Evolutionary conservation across 2,113 vertebrate genomes (phyloP).

Genomic region (Marcusenius ussheri): DNA sequence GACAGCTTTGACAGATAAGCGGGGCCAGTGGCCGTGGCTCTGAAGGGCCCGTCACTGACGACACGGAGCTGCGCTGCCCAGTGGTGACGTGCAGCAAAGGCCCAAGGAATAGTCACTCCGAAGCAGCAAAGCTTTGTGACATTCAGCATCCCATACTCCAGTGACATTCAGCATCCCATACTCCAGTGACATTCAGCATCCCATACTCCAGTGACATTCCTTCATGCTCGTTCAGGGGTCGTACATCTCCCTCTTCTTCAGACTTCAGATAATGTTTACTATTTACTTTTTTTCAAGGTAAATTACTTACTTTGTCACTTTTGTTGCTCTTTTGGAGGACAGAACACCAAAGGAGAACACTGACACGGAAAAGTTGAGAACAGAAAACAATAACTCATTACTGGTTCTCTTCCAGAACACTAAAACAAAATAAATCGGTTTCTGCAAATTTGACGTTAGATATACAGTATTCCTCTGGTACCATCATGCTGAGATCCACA

Average conservation of each 20-base stretch:
- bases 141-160: background rate
- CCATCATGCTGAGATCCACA: background rate
- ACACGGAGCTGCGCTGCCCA: background rate
- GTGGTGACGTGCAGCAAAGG: background rate
- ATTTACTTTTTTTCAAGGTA: background rate
- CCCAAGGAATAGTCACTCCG: background rate
- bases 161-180: background rate
- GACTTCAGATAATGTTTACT: background rate
- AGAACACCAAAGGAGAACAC: background rate
- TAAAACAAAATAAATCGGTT: background rate
- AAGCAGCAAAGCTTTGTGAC: background rate
- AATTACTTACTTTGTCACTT: background rate
- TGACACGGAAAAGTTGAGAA: background rate
- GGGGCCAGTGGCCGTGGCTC: constrained; percentile 18
- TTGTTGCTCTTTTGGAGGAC: background rate
- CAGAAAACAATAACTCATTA: background rate
- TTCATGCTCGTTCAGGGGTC: background rate
- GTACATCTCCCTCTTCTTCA: background rate
- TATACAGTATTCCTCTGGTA: background rate
- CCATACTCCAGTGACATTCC: background rate
- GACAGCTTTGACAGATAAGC: constrained; percentile 34
- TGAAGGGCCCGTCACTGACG: background rate
- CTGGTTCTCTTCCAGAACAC: background rate
- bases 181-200: background rate
- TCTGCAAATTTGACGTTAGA: background rate